A percentile compares a stretch with the other conserved stretches of the same genome.
phyloP scores from a whole-genome alignment of 2,888 invertebrate species.

The Hoplodrina blanda region DNA sequence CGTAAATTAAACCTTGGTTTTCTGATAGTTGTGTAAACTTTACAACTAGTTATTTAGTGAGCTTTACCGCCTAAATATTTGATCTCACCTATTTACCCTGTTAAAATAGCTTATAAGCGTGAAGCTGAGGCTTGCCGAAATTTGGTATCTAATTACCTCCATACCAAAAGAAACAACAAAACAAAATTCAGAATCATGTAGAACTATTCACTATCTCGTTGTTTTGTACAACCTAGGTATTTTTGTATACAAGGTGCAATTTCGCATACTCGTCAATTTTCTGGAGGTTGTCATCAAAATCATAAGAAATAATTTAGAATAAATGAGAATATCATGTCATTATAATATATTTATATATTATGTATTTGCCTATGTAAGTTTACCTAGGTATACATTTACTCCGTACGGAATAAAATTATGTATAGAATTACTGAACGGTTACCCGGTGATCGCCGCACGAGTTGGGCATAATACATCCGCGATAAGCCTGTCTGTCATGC shows the following conservation, averaged over 20 bases:
- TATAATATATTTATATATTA: background rate
- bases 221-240: background rate
- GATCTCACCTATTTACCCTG: background rate
- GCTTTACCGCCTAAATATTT: background rate
- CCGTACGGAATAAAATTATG: constrained; percentile 5
- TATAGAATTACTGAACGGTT: background rate
- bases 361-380: background rate
- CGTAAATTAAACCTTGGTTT: constrained; percentile 5
- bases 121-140: constrained; percentile 20
- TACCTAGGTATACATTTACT: background rate
- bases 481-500: constrained; percentile 36
- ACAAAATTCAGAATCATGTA: constrained; percentile 30
- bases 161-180: no score
- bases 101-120: constrained; percentile 35
- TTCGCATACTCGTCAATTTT: no score
- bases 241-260: background rate
- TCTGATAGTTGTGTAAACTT: constrained; percentile 8
- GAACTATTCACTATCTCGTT: constrained; percentile 15
- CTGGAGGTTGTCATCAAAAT: no score
- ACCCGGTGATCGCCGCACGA: constrained; percentile 10
- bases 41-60: constrained; percentile 1
- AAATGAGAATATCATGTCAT: no score
- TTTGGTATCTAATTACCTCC: constrained; percentile 22
- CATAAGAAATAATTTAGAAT: no score
- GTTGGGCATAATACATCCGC: constrained; percentile 23